phyloP scores from a whole-genome alignment of 2,888 invertebrate genomes.

The Pristionchus entomophagus region DNA sequence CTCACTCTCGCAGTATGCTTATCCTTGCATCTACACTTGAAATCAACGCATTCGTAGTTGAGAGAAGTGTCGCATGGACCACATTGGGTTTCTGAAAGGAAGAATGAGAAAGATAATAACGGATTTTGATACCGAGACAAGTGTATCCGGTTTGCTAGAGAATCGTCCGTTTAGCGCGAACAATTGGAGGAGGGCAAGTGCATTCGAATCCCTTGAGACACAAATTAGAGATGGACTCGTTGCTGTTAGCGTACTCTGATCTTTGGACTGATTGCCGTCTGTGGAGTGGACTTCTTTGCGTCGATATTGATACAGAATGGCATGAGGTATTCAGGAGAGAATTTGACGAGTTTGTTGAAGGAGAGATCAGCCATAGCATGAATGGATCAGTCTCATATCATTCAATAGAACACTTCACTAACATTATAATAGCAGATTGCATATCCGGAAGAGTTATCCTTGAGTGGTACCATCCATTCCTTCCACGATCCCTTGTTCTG shows the following conservation, averaged over 20 bases:
- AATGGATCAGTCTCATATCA: background rate
- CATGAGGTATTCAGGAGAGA: background rate
- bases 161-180: background rate
- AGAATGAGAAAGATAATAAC: background rate
- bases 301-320: background rate
- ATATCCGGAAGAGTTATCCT: constrained; percentile 41
- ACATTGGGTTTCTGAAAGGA: constrained; percentile 17
- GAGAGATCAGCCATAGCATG: background rate
- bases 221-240: background rate
- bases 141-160: background rate
- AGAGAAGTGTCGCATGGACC: background rate
- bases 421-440: constrained; percentile 47
- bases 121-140: background rate
- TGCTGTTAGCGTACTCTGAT: background rate
- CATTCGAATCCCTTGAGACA: constrained; percentile 39
- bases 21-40: constrained; percentile 30
- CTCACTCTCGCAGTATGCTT: constrained; percentile 1
- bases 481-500: constrained; percentile 40
- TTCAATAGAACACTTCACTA: too few species aligned
- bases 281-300: background rate
- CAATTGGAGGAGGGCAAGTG: constrained; percentile 1
- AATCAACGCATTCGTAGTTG: constrained; percentile 42
- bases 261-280: background rate
- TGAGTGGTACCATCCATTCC: constrained; percentile 46
- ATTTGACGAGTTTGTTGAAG: background rate